phyloP scores from a whole-genome alignment of 2,888 invertebrate genomes.

The Synanthedon tipuliformis region DNA sequence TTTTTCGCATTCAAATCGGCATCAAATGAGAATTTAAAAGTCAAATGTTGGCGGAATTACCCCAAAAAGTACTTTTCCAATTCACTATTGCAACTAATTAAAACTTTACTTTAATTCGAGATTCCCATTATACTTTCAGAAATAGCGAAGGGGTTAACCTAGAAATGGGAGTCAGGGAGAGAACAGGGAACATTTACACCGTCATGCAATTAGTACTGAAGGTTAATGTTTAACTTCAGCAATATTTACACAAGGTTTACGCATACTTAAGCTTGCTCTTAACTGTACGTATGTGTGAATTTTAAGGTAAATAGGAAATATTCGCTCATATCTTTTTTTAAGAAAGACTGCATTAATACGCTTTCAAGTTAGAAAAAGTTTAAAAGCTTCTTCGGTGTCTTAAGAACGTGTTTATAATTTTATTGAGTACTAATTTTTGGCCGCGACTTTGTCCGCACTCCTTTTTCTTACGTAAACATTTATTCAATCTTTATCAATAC shows the following conservation, averaged over 20 bases:
- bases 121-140: slow-evolving; percentile 62
- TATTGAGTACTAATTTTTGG: no score
- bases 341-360: no score
- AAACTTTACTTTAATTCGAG: slow-evolving; percentile 63
- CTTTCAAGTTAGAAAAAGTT: no score
- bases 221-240: no score
- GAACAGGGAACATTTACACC: slow-evolving; percentile 17
- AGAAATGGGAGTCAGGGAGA: slow-evolving; percentile 18
- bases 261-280: not conserved
- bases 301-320: no score
- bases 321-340: no score
- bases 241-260: no score
- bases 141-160: slow-evolving; percentile 45
- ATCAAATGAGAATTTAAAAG: slow-evolving; percentile 22
- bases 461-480: no score
- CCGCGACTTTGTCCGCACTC: no score
- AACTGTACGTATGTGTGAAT: not conserved
- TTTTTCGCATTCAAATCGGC: not conserved
- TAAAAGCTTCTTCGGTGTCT: no score
- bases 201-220: slow-evolving; percentile 2
- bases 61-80: slow-evolving; percentile 29
- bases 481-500: no score
- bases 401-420: no score
- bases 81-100: slow-evolving; percentile 66
- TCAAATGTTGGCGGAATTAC: slow-evolving; percentile 34